Evolutionary conservation across 2,113 vertebrate genomes (phyloP).

Genomic region (Polypterus senegalus): DNA sequence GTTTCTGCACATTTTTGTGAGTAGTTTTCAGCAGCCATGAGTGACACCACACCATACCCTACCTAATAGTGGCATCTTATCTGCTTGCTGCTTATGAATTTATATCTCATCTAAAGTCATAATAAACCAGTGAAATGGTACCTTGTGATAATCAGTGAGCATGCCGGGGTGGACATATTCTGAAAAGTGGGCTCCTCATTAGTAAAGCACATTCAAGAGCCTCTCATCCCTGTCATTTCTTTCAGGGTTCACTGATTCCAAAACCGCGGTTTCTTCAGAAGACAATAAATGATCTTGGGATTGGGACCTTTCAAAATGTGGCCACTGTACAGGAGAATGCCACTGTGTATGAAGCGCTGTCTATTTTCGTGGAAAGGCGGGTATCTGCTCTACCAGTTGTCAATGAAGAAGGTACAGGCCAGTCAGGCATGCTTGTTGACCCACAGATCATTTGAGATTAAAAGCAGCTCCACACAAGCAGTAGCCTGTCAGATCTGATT

Average conservation of each 20-base stretch:
- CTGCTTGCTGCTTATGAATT: background rate
- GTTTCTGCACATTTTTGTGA: conserved; percentile 84
- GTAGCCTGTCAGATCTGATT: background rate
- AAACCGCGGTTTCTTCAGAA: conserved; percentile 64
- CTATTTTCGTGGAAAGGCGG: conserved; percentile 77
- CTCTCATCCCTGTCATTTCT: background rate
- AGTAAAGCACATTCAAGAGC: too few species aligned
- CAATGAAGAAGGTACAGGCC: conserved; percentile 54
- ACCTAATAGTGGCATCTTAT: background rate
- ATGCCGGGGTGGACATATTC: background rate
- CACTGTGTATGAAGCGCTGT: conserved; percentile 61
- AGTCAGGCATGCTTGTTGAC: background rate
- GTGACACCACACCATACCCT: background rate
- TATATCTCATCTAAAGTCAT: background rate
- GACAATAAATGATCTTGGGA: conserved; percentile 66
- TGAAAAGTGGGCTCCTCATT: background rate
- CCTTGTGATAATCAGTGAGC: background rate
- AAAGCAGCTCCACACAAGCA: background rate
- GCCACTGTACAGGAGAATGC: conserved; percentile 68
- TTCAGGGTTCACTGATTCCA: conserved; percentile 59
- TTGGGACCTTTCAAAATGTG: conserved; percentile 81
- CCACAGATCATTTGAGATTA: too few species aligned
- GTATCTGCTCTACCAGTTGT: conserved; percentile 86
- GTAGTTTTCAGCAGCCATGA: conserved; percentile 12
- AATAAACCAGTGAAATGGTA: background rate